Percentiles rank a stretch among this genome's conserved stretches.
Evolutionary conservation across 2,888 invertebrate genomes (phyloP).

Genomic region (Dynastes maya): DNA sequence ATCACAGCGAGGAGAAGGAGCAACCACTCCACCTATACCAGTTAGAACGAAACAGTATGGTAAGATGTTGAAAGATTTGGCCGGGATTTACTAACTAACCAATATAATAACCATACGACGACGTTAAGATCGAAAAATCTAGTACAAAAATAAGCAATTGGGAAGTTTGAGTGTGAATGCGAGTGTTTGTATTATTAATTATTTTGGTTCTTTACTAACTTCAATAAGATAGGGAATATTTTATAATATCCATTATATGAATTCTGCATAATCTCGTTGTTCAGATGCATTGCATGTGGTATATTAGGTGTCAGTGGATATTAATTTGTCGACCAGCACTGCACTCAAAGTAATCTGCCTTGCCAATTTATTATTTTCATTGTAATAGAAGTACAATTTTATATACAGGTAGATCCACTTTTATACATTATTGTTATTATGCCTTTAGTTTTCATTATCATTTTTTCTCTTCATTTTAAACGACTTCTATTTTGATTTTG

Average conservation of each 20-base stretch:
- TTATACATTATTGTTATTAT: conserved; percentile 56
- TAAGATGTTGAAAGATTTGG: conserved; percentile 75
- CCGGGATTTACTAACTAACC: conserved; percentile 21
- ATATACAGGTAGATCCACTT: conserved; percentile 52
- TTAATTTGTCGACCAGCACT: conserved; percentile 70
- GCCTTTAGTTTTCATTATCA: conserved; percentile 51
- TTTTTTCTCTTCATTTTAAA: conserved; percentile 47
- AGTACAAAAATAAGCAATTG: conserved; percentile 26
- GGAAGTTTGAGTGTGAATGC: conserved; percentile 50
- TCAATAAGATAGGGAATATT: conserved; percentile 21
- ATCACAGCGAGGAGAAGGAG: conserved; percentile 94
- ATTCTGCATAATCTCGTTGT: conserved; percentile 42
- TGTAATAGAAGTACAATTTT: conserved; percentile 53
- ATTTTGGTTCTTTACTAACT: conserved; percentile 45
- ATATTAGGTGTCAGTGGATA: conserved; percentile 69
- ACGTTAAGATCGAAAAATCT: conserved; percentile 28
- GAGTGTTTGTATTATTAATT: conserved; percentile 42
- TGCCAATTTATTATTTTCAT: conserved; percentile 47
- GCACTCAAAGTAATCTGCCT: conserved; percentile 65
- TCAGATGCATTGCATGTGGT: conserved; percentile 69
- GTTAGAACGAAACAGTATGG: conserved; percentile 98
- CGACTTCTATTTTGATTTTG: conserved; percentile 27
- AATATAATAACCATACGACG: conserved; percentile 18
- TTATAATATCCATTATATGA: conserved; percentile 26
- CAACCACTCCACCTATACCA: conserved; percentile 94